These are phyloP conservation scores for Etheostoma nigrum DNA, from an alignment of 2,797 vertebrate species.

Conservation along the genomic window DNA sequence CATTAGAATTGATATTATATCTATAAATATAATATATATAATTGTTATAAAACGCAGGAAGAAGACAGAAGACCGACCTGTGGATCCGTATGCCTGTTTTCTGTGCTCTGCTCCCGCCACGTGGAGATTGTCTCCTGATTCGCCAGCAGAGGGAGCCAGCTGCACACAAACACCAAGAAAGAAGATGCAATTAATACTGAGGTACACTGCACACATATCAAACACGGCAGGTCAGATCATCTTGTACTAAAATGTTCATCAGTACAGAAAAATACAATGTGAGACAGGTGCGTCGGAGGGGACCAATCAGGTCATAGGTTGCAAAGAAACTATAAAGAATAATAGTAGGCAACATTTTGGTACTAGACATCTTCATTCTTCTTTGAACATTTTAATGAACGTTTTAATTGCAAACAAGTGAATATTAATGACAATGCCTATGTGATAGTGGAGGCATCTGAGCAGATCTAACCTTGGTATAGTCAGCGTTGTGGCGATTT, in stretches of 20 bases:
- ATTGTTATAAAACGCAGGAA: not conserved
- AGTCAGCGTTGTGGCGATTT: conserved; percentile 50
- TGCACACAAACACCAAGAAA: conserved; percentile 52
- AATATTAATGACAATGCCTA: too few relatives aligned
- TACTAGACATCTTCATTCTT: too few relatives aligned
- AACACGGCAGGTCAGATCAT: not conserved
- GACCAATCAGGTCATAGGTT: too few relatives aligned
- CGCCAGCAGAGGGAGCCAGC: conserved; percentile 81
- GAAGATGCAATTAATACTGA: not conserved
- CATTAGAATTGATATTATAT: not conserved
- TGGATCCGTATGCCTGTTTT: conserved; percentile 64
- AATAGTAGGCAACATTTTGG: too few relatives aligned
- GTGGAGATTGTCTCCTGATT: conserved; percentile 65
- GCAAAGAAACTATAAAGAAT: too few relatives aligned
- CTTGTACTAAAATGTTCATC: not conserved
- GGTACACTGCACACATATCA: not conserved
- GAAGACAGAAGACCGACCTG: conserved; percentile 62
- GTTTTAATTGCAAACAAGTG: not conserved
- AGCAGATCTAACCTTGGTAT: conserved; percentile 58
- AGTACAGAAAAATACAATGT: too few relatives aligned
- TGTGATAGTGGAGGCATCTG: not conserved
- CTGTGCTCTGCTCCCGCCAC: conserved; percentile 46
- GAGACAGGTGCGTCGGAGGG: too few relatives aligned
- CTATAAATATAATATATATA: too few relatives aligned
- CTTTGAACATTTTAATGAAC: too few relatives aligned